Evolutionary conservation across 1,140 invertebrate species (phyloP).

Genomic region (Bombus ignitus): DNA sequence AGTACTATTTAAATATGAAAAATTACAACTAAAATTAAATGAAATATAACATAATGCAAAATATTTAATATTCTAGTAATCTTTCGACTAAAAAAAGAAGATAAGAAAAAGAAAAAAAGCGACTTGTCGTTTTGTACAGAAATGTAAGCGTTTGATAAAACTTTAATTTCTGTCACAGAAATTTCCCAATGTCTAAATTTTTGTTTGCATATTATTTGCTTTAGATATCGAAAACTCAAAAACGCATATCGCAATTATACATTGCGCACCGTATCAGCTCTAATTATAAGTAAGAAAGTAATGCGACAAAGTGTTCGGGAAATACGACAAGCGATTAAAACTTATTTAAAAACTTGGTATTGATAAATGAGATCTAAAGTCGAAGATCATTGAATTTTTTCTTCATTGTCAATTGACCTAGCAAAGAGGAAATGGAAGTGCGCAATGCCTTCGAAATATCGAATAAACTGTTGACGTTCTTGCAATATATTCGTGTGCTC

Average conservation of each 20-base stretch:
- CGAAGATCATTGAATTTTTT: constrained; percentile 35
- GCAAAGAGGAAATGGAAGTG: constrained; percentile 7
- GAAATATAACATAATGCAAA: background rate
- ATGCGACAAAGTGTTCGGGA: background rate
- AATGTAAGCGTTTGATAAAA: background rate
- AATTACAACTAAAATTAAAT: background rate
- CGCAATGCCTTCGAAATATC: background rate
- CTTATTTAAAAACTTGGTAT: background rate
- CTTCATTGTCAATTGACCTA: background rate
- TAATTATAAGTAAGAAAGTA: background rate
- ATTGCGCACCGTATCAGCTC: background rate
- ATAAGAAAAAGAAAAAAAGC: background rate
- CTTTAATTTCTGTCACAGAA: background rate
- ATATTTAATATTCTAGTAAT: background rate
- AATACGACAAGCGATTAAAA: background rate
- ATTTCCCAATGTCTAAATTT: background rate
- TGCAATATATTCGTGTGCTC: background rate
- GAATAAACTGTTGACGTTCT: constrained; percentile 19
- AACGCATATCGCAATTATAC: background rate
- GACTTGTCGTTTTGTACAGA: background rate
- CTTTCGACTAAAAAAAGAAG: background rate
- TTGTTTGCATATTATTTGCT: background rate
- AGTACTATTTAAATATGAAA: background rate
- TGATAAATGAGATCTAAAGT: constrained; percentile 3
- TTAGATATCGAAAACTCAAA: background rate